Percentiles rank a stretch among this genome's conserved stretches.
Conservation (phyloP, 2,888 invertebrate genomes). For the Spisula subtruncata region DNA sequence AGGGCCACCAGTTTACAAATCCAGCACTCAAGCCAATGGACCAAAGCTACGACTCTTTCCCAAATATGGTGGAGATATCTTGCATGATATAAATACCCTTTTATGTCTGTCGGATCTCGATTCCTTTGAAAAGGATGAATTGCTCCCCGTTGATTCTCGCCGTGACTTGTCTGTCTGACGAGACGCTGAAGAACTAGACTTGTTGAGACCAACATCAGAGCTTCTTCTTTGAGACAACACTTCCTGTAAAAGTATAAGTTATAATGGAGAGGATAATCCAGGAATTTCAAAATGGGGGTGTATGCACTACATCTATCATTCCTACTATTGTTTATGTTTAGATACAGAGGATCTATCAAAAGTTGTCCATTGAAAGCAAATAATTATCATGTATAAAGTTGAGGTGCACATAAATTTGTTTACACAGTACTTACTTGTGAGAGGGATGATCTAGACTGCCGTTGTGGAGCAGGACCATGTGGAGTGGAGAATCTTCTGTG, state of each 20-base stretch:
- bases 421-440: neutral
- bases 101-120: slow-evolving; percentile 81
- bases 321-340: too few relatives aligned
- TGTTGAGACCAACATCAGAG: slow-evolving; percentile 48
- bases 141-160: slow-evolving; percentile 35
- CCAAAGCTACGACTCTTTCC: too few relatives aligned
- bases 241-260: neutral
- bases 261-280: too few relatives aligned
- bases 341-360: too few relatives aligned
- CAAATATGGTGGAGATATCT: too few relatives aligned
- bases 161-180: slow-evolving; percentile 50
- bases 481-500: slow-evolving; percentile 59
- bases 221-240: slow-evolving; percentile 37
- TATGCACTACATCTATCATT: too few relatives aligned
- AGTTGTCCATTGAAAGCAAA: too few relatives aligned
- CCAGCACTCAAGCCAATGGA: too few relatives aligned
- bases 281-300: too few relatives aligned
- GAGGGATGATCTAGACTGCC: neutral
- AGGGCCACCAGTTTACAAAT: too few relatives aligned
- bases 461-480: slow-evolving; percentile 36
- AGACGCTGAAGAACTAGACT: slow-evolving; percentile 29
- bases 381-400: too few relatives aligned
- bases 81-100: slow-evolving; percentile 65
- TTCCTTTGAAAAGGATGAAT: slow-evolving; percentile 48
- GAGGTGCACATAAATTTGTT: too few relatives aligned